These are phyloP conservation scores for Acropora yongei DNA, from an alignment of 64 coral and sea anemone species.

Conservation along the genomic window DNA sequence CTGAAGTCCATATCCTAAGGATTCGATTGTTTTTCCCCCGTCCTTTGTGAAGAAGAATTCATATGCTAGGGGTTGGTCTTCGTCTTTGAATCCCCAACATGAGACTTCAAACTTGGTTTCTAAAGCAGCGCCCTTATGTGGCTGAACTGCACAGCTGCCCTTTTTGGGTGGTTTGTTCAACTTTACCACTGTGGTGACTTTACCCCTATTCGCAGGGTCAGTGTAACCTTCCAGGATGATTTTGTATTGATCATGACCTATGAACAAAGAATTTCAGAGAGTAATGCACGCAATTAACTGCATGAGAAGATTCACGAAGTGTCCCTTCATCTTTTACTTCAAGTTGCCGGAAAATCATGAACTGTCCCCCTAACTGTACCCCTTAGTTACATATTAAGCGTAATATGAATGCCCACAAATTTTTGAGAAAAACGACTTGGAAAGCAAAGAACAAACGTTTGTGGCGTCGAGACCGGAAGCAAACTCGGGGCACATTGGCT, in stretches of 20 bases:
- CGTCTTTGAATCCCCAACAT: constrained; percentile 10
- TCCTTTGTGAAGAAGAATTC: background rate
- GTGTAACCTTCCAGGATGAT: background rate
- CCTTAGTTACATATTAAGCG: too few relatives aligned
- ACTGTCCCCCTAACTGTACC: too few relatives aligned
- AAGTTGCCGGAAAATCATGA: too few relatives aligned
- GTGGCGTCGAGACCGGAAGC: too few relatives aligned
- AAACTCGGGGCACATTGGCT: too few relatives aligned
- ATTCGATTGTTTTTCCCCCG: background rate
- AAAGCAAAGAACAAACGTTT: too few relatives aligned
- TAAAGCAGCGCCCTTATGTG: background rate
- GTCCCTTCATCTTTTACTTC: too few relatives aligned
- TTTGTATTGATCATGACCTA: background rate
- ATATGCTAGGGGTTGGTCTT: constrained; percentile 2
- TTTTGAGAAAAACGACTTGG: too few relatives aligned
- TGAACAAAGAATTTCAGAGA: background rate
- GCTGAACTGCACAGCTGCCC: background rate
- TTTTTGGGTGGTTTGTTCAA: constrained; percentile 17
- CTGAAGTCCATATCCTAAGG: background rate
- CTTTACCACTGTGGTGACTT: background rate
- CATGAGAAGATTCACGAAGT: too few relatives aligned
- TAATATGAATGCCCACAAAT: too few relatives aligned
- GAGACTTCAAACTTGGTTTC: background rate
- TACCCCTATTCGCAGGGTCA: too few relatives aligned
- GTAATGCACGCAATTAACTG: too few relatives aligned